Conservation (phyloP, 2,888 invertebrate genomes). For the Sinotaia quadrata region DNA sequence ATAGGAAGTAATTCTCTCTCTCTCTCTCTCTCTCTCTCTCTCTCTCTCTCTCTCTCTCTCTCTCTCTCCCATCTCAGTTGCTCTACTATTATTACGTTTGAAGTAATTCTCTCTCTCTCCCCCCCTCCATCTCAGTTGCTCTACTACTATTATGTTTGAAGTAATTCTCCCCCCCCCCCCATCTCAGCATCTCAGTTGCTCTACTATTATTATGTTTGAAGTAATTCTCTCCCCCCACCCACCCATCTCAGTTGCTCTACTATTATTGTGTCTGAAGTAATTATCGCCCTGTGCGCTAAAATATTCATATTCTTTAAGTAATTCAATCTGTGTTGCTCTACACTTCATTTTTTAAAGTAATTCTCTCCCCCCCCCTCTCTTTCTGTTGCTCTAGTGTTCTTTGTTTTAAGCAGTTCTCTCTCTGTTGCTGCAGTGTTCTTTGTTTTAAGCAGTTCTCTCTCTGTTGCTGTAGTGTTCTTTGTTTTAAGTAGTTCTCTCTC, state of each 20-base stretch:
- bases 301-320: too few relatives aligned
- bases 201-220: too few relatives aligned
- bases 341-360: background rate
- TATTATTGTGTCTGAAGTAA: too few relatives aligned
- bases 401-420: background rate
- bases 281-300: too few relatives aligned
- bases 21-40: conserved; percentile 21
- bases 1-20: conserved; percentile 4
- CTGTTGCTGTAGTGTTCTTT: background rate
- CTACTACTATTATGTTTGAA: background rate
- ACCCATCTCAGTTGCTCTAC: too few relatives aligned
- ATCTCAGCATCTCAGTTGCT: too few relatives aligned
- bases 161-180: too few relatives aligned
- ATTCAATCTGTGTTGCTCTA: background rate
- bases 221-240: too few relatives aligned
- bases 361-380: conserved; percentile 4
- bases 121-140: background rate
- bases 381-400: background rate
- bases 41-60: background rate
- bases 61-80: background rate
- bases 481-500: background rate
- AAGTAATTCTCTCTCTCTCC: background rate
- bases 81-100: background rate
- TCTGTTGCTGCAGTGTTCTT: background rate
- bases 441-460: background rate